A percentile compares a stretch with the other conserved stretches of the same genome.
Conservation (phyloP, 2,888 invertebrate species). For the Timema podura region DNA sequence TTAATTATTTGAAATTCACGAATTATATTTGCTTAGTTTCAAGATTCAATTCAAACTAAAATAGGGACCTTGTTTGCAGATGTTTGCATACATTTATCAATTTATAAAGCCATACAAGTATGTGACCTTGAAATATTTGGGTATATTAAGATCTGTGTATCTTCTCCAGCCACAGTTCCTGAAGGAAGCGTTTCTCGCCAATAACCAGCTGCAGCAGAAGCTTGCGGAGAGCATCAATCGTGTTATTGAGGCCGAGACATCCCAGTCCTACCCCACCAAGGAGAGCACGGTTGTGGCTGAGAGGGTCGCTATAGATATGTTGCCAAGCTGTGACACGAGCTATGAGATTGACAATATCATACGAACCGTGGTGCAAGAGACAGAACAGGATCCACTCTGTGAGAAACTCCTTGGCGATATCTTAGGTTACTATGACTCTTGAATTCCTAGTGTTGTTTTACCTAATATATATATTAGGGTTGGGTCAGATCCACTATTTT, state of each 20-base stretch:
- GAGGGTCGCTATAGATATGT: conserved; percentile 16
- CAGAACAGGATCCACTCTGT: conserved; percentile 51
- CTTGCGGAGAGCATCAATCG: conserved; percentile 54
- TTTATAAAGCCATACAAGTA: neutral
- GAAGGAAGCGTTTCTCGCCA: conserved; percentile 48
- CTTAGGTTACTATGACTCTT: conserved; percentile 38
- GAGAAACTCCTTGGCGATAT: conserved; percentile 49
- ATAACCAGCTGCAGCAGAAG: conserved; percentile 51
- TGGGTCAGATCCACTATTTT: no score
- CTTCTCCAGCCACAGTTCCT: conserved; percentile 40
- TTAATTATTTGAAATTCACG: no score
- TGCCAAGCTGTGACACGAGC: neutral
- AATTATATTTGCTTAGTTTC: no score
- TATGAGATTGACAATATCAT: conserved; percentile 47
- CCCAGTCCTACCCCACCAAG: conserved; percentile 10
- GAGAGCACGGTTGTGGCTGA: neutral
- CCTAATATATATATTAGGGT: no score
- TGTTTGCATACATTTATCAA: no score
- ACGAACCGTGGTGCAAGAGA: conserved; percentile 49
- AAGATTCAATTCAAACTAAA: no score
- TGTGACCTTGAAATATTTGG: neutral
- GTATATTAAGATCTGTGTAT: conserved; percentile 20
- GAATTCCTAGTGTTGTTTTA: no score
- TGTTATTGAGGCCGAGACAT: conserved; percentile 35
- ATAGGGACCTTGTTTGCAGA: no score